Evolutionary conservation across 2,888 invertebrate species (phyloP), one percentile per base, ranked within the genome.

Genomic region (Caenorhabditis angaria): DNA sequence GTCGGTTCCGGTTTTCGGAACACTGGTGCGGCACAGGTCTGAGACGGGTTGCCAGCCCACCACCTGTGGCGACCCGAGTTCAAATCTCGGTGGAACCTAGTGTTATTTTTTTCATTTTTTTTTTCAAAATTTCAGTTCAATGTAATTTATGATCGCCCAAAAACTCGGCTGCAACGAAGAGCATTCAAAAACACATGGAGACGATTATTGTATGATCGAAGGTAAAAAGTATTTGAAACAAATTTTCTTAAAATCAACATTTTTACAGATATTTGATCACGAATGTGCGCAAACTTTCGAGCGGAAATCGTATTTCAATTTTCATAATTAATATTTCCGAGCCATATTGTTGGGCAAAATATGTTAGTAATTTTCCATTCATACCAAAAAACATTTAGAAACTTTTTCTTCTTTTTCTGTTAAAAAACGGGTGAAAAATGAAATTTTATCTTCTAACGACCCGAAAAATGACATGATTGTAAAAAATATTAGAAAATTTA

Each of bases 41-140:
- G n/a, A n/a, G n/a, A n/a, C n/a, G n/a, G n/a, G n/a, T n/a, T n/a
- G n/a, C n/a, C n/a, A n/a, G n/a, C n/a, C n/a, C n/a, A n/a, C n/a
- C n/a, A n/a, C n/a, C n/a, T n/a, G n/a, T n/a, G n/a, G 77, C 74
- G 76, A 78, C 73, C 66, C 71, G 76, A 78, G 80, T 78, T 80
- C 77, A 67, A 78, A 78, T 80, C 80, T 80, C 80, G 81, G 76
- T 76, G 81, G 77, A 71, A 81, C 81, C 78, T 81, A n/a, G n/a
- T n/a, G n/a, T n/a, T n/a, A n/a, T 41, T 18, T 41, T 41, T 41
- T 41, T 27, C 27, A 25, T 22, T 25, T 14, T n/a, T 18, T 48
- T 25, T 10, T 14, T 41, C 14, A 12, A 18, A 12, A 28, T 68
- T 73, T 14, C 62, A 73, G 66, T 61, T 74, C 54, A 74, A 74